Evolutionary conservation across 1,140 invertebrate species (phyloP).

Genomic region (Drosophila kurseongensis): DNA sequence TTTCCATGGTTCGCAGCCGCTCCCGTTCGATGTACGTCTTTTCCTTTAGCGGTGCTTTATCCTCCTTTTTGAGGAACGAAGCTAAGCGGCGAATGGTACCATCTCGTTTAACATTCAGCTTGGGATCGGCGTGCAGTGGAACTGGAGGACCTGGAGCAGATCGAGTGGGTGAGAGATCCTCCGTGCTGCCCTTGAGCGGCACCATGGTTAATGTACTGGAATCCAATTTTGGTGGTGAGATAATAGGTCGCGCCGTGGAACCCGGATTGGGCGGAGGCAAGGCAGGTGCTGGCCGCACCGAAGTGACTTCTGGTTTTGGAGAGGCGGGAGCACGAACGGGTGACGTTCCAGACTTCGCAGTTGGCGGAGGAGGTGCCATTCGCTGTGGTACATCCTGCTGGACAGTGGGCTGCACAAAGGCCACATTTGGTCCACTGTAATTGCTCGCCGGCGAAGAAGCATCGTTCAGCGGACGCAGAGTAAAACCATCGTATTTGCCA

Average conservation of each 20-base stretch:
- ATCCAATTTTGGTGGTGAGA: conserved; percentile 92
- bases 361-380: conserved; percentile 75
- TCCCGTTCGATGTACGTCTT: conserved; percentile 89
- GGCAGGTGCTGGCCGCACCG: conserved; percentile 84
- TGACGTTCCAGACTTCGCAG: conserved; percentile 18
- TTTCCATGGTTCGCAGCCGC: conserved; percentile 90
- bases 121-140: conserved; percentile 73
- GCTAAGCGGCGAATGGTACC: conserved; percentile 90
- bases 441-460: conserved; percentile 64
- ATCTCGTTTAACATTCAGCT: conserved; percentile 85
- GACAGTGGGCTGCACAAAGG: conserved; percentile 82
- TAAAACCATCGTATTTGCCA: conserved; percentile 94
- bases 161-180: conserved; percentile 84
- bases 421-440: conserved; percentile 79
- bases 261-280: conserved; percentile 86
- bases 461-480: conserved; percentile 88
- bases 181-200: conserved; percentile 88
- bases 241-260: conserved; percentile 88
- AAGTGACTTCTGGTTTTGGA: conserved; percentile 37
- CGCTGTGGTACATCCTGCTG: conserved; percentile 74
- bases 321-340: not conserved
- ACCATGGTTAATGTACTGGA: conserved; percentile 90
- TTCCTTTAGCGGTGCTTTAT: conserved; percentile 87
- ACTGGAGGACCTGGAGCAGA: conserved; percentile 75
- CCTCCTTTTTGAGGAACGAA: conserved; percentile 90